Evolutionary conservation across 2,888 invertebrate genomes (phyloP).

Genomic region (Sussaba pulchella): DNA sequence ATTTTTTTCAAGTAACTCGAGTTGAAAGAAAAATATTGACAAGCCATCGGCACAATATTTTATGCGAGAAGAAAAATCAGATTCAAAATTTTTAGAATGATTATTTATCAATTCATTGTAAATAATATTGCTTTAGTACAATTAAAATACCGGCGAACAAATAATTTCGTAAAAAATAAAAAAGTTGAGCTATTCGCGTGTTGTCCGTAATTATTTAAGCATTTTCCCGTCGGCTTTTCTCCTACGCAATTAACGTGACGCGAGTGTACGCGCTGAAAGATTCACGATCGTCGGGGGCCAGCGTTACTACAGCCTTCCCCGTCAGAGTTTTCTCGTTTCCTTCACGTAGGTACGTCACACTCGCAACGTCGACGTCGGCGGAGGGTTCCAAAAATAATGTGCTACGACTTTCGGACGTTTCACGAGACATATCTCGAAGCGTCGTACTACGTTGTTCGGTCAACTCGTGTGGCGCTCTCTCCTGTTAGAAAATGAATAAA

Average conservation of each 20-base stretch:
- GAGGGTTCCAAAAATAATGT: slow-evolving; percentile 64
- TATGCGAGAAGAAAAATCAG: no score
- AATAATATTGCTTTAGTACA: no score
- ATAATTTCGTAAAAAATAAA: no score
- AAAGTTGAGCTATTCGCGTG: slow-evolving; percentile 63
- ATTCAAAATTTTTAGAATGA: no score
- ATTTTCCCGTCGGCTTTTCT: slow-evolving; percentile 69
- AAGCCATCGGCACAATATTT: no score
- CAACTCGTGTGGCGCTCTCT: no score
- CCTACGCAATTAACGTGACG: slow-evolving; percentile 78
- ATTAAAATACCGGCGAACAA: no score
- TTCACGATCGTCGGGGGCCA: slow-evolving; percentile 73
- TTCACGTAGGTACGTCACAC: slow-evolving; percentile 8
- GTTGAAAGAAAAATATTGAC: background rate
- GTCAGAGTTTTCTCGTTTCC: slow-evolving; percentile 6
- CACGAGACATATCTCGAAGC: slow-evolving; percentile 32
- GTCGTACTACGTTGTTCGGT: slow-evolving; percentile 40
- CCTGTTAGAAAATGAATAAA: no score
- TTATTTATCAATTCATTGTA: no score
- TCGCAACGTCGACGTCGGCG: slow-evolving; percentile 35
- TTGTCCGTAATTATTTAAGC: slow-evolving; percentile 63
- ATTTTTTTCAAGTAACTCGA: background rate
- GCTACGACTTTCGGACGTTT: slow-evolving; percentile 21
- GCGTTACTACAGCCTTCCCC: background rate
- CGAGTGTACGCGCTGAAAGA: slow-evolving; percentile 75